These are phyloP conservation scores for Phalloptychus januarius DNA, from an alignment of 2,797 vertebrate genomes.

Conservation along the genomic window DNA sequence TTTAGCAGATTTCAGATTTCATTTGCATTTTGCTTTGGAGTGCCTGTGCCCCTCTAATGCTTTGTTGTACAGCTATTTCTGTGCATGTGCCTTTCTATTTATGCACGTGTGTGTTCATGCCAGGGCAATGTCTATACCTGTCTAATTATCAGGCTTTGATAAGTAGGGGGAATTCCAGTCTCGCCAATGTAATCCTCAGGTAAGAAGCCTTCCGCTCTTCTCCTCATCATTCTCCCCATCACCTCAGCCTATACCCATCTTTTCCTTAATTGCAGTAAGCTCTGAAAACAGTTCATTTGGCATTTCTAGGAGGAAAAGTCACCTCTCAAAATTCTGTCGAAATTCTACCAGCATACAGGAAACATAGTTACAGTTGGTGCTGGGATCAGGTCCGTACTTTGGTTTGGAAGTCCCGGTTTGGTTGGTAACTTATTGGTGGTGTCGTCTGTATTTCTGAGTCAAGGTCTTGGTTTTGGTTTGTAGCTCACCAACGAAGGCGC, in stretches of 20 bases:
- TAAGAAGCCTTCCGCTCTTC: constrained; percentile 53
- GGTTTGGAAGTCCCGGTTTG: background rate
- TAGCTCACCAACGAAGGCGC: background rate
- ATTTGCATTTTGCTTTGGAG: constrained; percentile 3
- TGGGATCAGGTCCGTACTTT: background rate
- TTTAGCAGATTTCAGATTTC: background rate
- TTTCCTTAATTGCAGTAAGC: background rate
- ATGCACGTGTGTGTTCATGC: constrained; percentile 38
- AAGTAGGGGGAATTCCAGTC: constrained; percentile 75
- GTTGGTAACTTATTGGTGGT: background rate
- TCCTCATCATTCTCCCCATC: constrained; percentile 10
- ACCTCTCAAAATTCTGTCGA: background rate
- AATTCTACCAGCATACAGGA: background rate
- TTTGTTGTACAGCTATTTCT: constrained; percentile 3
- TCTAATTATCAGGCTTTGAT: constrained; percentile 74
- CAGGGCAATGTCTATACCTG: constrained; percentile 47
- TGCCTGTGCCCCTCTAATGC: constrained; percentile 7
- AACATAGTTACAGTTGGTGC: background rate
- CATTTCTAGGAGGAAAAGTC: background rate
- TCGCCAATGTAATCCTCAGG: constrained; percentile 66
- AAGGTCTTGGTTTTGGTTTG: background rate
- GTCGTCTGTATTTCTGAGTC: background rate
- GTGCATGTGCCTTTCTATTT: constrained; percentile 16
- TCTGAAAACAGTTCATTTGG: background rate
- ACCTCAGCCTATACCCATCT: constrained; percentile 8